Base-by-base conservation (phyloP, 2,797 vertebrate genomes). In the Sebastes oblongus region DNA sequence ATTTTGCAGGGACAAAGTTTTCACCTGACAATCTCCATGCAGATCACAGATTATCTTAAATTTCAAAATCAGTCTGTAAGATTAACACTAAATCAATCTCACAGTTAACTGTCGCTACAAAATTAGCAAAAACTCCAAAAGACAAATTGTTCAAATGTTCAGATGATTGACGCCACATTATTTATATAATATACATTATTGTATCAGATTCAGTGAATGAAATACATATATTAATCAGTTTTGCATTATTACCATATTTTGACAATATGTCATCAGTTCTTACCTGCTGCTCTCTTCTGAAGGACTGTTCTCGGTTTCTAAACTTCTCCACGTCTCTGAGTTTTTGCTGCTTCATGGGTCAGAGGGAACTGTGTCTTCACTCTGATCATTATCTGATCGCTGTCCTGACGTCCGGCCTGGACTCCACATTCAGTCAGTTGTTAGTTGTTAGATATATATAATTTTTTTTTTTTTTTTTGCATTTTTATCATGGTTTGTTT, bases 221-320 rank as follows among this genome's bases (percentile, higher is more conserved):
- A 56, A 30, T 30, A 6, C 1, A 39, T n/a, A 12, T 74, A 27
- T 18, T 2, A 60, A 52, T 9, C 8, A 8, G 42, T 46, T 46
- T 18, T 46, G 42, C 42, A 0, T 52, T 0, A n/a, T 52, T 52
- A 9, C 20, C 14, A 24, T 60, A 22, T 71, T 29, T 22, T 54
- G 3, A 8, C 2, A 22, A 14, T 2, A 46, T 12, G 2, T 32
- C 20, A 11, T 65, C 5, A 2, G 13, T 11, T 79, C 87, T 25
- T 89, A 92, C 91, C 90, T 88, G 82, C 66, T 72, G 74, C 54
- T 82, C 18, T 70, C 71, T 13, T 77, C 59, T 68, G 13, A 75
- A n/a, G 4, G 29, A 79, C 69, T 65, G 25, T n/a, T 70, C 2
- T 1, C 20, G 6, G 50, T 56, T 20, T 77, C 64, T 81, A 2